A percentile compares a stretch with the other conserved stretches of the same genome.
phyloP scores from a whole-genome alignment of 2,888 invertebrate species.

The Keiferia lycopersicella region DNA sequence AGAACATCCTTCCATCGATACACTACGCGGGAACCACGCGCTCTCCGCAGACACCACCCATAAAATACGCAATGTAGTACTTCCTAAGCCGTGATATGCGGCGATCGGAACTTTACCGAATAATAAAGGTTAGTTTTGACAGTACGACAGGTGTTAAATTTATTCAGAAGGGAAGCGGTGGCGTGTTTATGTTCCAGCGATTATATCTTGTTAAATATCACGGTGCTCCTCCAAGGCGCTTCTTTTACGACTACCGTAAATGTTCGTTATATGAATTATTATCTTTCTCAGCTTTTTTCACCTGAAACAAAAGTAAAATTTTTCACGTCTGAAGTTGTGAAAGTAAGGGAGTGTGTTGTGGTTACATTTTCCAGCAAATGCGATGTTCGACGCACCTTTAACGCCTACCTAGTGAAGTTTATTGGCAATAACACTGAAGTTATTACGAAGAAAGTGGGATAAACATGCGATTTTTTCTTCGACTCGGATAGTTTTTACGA shows the following conservation, averaged over 20 bases:
- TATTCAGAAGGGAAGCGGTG: constrained; percentile 53
- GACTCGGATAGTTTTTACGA: not conserved
- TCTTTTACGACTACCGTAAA: constrained; percentile 50
- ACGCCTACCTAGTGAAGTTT: constrained; percentile 10
- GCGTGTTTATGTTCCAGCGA: constrained; percentile 56
- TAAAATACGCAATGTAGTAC: constrained; percentile 42
- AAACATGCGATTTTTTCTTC: constrained; percentile 11
- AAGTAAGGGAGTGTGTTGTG: not conserved
- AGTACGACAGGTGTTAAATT: constrained; percentile 68
- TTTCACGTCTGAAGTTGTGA: not conserved
- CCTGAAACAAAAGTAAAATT: constrained; percentile 17
- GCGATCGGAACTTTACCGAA: constrained; percentile 9
- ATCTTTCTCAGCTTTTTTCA: constrained; percentile 18
- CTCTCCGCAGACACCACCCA: not conserved
- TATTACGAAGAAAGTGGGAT: constrained; percentile 11
- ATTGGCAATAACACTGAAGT: constrained; percentile 18
- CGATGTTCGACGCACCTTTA: not conserved
- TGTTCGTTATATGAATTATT: constrained; percentile 60
- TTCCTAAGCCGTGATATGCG: not conserved
- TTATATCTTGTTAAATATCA: constrained; percentile 41
- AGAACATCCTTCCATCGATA: not conserved
- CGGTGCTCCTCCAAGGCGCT: constrained; percentile 39
- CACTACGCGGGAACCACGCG: constrained; percentile 2
- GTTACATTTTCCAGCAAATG: not conserved
- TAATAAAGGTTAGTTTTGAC: constrained; percentile 50